These are phyloP conservation scores for Saguinus midas DNA, from an alignment of 2,113 vertebrate genomes.

Conservation along the genomic window DNA sequence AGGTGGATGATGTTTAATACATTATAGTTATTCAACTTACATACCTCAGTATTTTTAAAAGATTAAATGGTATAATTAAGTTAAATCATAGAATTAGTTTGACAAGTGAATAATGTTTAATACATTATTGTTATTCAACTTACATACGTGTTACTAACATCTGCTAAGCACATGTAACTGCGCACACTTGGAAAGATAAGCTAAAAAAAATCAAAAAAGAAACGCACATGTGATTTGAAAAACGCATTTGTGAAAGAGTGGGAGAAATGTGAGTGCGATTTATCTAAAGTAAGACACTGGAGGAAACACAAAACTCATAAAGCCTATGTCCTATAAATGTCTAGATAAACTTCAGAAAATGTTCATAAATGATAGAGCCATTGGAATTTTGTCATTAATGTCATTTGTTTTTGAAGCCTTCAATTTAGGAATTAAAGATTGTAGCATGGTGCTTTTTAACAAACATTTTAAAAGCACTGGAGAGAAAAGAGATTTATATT, in stretches of 20 bases:
- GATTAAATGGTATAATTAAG: not conserved
- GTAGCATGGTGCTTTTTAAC: slow-evolving; percentile 11
- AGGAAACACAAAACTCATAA: not conserved
- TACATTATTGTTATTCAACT: slow-evolving; percentile 32
- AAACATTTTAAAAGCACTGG: slow-evolving; percentile 58
- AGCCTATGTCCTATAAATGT: not conserved
- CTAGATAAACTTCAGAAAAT: slow-evolving; percentile 14
- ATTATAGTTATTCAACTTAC: slow-evolving; percentile 25
- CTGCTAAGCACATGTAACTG: not conserved
- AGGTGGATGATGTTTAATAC: not conserved
- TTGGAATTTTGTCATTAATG: slow-evolving; percentile 27
- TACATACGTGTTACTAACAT: not conserved
- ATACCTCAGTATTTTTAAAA: slow-evolving; percentile 21
- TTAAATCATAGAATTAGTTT: slow-evolving; percentile 34
- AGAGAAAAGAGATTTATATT: slow-evolving; percentile 65
- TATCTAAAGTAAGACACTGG: not conserved
- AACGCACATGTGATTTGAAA: not conserved
- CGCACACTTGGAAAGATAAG: not conserved
- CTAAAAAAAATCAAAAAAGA: slow-evolving; percentile 4
- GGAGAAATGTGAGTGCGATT: not conserved
- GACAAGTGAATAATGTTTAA: not conserved
- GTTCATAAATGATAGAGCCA: not conserved
- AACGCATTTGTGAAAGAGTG: not conserved
- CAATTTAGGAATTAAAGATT: slow-evolving; percentile 35
- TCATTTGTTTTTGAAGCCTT: slow-evolving; percentile 48